Evolutionary conservation across 2,113 vertebrate genomes (phyloP), one percentile per base, ranked within the genome.

Genomic region (Suricata suricatta): DNA sequence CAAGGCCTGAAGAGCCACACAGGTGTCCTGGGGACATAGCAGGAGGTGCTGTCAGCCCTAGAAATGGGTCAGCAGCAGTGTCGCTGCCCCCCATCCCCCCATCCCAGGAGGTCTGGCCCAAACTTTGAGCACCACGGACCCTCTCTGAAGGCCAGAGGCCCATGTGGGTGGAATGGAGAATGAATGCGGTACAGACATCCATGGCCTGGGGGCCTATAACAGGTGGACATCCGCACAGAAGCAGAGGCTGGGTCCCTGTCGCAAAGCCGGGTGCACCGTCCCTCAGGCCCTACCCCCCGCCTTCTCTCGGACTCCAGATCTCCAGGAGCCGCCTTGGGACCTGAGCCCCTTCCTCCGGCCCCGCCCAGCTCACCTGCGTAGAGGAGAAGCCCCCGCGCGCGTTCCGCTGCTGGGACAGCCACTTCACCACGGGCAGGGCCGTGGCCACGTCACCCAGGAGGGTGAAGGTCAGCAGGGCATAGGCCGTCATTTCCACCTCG

Each of bases 401-500:
- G 3, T 99, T 99, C 90, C 99, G 99, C 92, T 99, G 99, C 98
- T 99, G 99, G 3, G 99, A 99, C 64, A 99, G 99, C 99, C 99
- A 99, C 97, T 99, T 99, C 52, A 99, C 99, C 9, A 99, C 99
- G 0, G 99, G 99, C 71, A 99, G 99, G 0, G 99, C 99, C 2
- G 99, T 99, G 0, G 99, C 99, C 98, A 99, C 99, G 0, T 99
- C 99, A 2, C 99, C 99, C 47, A 99, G 98, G 9, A 99, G 98
- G 0, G 99, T 99, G 98, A 99, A 99, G 0, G 99, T 99, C 97
- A 99, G 98, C 87, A 99, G 99, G 60, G 99, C 99, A 0, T 99
- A 99, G 27, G 99, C 99, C 0, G 99, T 99, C 99, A 99, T 99
- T 97, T 99, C 99, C 93, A 99, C 99, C 93, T 99, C 99, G 0